Base-by-base conservation (phyloP, 2,888 invertebrate genomes). In the Silvanus unidentatus region DNA sequence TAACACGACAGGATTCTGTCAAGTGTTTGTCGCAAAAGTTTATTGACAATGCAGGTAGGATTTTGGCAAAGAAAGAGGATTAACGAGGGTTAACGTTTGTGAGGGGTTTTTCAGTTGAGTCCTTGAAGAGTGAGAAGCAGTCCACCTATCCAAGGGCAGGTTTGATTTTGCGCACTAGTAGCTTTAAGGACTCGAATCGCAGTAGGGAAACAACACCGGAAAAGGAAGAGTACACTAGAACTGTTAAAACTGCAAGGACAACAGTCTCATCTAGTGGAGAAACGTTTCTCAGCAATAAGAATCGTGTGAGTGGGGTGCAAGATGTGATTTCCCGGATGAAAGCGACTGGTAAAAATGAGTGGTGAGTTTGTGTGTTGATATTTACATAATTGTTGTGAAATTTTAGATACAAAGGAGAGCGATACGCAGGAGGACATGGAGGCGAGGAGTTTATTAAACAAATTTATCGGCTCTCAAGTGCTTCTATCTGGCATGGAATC, bases 401-500 rank as follows among this genome's bases (percentile, higher is more conserved):
- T 15, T 9, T 14, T 6, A 39, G 12, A 43, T 12, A n/a, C 15
- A 16, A 9, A 8, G 14, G 79, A 77, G 50, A 83, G 82, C 6
- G 86, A 86, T 64, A 77, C 75, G 1, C 66, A 69, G 22, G 85
- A 84, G 65, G 87, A 87, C 69, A 69, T 75, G 30, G 84, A 86
- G 70, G 87, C 86, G 30, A 79, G 86, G 44, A 82, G 84, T 49
- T 75, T 88, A 58, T 77, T 88, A 41, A 89, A 89, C 75, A 88
- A 88, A 75, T 88, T 88, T 74, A 76, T 89, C 37, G 88, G 88
- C 45, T 86, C 88, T 51, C 84, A 85, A 59, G 86, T 88, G 58
- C 80, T 88, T 47, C 81, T 89, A 75, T 81, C 83, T 42, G 88
- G 87, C 57, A 83, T 88, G 76, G 87, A 88, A 73, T n/a, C n/a